Base-by-base conservation (phyloP, 2,888 invertebrate species). In the Perizoma flavofasciatum region DNA sequence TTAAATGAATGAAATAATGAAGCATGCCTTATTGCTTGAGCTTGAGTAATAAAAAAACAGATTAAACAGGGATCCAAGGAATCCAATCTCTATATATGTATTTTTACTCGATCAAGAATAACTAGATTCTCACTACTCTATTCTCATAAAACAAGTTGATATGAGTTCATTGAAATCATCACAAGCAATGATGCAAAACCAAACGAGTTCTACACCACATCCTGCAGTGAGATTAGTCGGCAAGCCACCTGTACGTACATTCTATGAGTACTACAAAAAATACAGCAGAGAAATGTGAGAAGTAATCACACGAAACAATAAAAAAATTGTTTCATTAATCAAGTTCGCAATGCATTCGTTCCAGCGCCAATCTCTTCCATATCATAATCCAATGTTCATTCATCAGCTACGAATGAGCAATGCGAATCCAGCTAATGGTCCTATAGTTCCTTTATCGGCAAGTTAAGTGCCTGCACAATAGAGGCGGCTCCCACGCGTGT, bases 381-480 rank as follows among this genome's bases (percentile, higher is more conserved):
- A 84, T 89, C 87, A 86, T 88, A 88, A 90, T 88, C 88, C 88
- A 84, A 87, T 88, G 85, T 83, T 83, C 85, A 88, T 89, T 86
- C 81, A 88, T 86, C 83, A 83, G 79, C 75, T 70, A 81, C 83
- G 90, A 89, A 91, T 90, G 88, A 88, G 89, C 90, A 87, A 85
- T 88, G 77, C 91, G 91, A 91, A 91, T 90, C 84, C 83, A 64
- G 78, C 85, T 90, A 92, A 92, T 91, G 86, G 88, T 79, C 80
- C 85, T 83, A 85, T 85, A 86, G 88, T 88, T 88, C 89, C 84
- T 88, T 89, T 90, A 90, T 90, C 88, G 83, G 73, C 70, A 82
- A 90, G 89, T 90, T 89, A 91, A 91, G 90, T 89, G 89, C 85
- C 82, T 76, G 66, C 77, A 91, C 89, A 90, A 91, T 89, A 78